phyloP scores from a whole-genome alignment of 2,113 vertebrate genomes.

The Barbus barbus region DNA sequence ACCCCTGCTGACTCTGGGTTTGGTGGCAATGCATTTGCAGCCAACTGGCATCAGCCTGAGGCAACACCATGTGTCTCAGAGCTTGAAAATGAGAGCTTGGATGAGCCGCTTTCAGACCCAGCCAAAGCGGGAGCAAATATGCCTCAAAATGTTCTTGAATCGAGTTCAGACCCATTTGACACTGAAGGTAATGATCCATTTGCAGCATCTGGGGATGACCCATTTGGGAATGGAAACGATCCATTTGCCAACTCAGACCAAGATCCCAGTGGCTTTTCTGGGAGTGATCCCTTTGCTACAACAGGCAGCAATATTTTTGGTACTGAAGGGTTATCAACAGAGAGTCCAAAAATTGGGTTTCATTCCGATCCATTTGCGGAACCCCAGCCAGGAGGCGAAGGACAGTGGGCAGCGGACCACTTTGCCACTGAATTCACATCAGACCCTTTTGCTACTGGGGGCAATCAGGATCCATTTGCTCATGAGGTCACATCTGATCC shows the following conservation, averaged over 20 bases:
- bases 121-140: neutral
- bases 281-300: slow-evolving; percentile 1
- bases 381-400: neutral
- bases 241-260: slow-evolving; percentile 31
- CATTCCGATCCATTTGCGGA: slow-evolving; percentile 47
- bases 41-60: slow-evolving; percentile 26
- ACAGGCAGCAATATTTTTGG: neutral
- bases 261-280: slow-evolving; percentile 13
- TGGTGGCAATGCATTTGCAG: slow-evolving; percentile 16
- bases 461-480: slow-evolving; percentile 13
- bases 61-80: neutral
- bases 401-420: slow-evolving; percentile 16
- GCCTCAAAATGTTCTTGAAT: slow-evolving; percentile 19
- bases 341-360: slow-evolving; percentile 17
- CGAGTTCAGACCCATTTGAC: slow-evolving; percentile 39
- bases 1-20: slow-evolving; percentile 10
- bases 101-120: neutral
- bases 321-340: neutral
- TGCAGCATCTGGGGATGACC: slow-evolving; percentile 32
- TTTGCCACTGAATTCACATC: neutral
- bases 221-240: slow-evolving; percentile 39
- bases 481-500: slow-evolving; percentile 8
- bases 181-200: slow-evolving; percentile 33
- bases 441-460: slow-evolving; percentile 16
- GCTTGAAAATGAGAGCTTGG: neutral